Percentiles rank a stretch among this genome's conserved stretches.
Evolutionary conservation across 2,113 vertebrate genomes (phyloP).

Genomic region (Columba janthina): DNA sequence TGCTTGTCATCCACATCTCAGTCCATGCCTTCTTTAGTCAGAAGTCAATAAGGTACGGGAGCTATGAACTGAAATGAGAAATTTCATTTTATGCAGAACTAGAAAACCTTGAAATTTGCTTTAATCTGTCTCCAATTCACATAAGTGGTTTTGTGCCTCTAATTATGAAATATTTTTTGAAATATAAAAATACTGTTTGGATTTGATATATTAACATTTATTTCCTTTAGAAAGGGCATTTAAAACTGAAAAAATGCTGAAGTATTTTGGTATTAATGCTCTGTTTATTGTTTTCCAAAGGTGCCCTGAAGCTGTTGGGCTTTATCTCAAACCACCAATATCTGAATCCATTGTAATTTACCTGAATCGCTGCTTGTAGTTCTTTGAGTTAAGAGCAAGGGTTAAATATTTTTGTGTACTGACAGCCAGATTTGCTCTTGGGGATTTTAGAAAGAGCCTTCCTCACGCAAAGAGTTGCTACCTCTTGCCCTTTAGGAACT

Average conservation of each 20-base stretch:
- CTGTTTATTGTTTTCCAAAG: background rate
- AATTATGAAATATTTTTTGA: background rate
- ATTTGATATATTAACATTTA: background rate
- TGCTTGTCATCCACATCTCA: background rate
- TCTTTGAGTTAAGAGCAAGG: background rate
- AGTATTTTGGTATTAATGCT: background rate
- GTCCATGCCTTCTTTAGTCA: background rate
- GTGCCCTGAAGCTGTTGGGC: background rate
- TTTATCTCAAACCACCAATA: background rate
- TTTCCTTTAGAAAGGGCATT: background rate
- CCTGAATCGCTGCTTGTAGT: background rate
- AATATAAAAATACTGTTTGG: background rate
- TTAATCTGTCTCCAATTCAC: background rate
- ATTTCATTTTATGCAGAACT: background rate
- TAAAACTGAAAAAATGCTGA: background rate
- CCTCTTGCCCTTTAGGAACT: slow-evolving; percentile 16
- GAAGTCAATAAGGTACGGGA: background rate
- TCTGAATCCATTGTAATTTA: background rate
- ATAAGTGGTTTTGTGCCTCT: background rate
- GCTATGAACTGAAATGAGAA: background rate
- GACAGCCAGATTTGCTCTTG: background rate
- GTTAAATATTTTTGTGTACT: background rate
- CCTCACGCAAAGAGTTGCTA: background rate
- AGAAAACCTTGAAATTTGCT: background rate
- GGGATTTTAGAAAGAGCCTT: background rate